Base-by-base conservation (phyloP, 2,888 invertebrate species). In the Tuta absoluta region DNA sequence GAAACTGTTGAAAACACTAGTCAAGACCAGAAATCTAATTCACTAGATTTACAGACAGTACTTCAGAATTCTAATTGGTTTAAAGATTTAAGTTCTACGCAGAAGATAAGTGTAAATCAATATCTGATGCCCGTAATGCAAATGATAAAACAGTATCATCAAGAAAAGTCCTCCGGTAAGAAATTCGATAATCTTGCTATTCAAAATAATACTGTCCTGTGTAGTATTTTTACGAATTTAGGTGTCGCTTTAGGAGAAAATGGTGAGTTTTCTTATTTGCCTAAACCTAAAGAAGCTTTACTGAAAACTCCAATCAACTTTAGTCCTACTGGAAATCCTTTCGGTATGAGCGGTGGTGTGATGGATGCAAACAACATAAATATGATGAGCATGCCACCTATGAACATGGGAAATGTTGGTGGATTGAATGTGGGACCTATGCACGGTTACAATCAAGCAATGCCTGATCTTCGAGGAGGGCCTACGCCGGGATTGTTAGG, bases 21-120 rank as follows among this genome's bases (percentile, higher is more conserved):
- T 67, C 76, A 74, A 71, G 89, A 89, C 45, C 80, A 73, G 66
- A 85, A 91, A 83, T 62, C 85, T 69, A 84, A 85, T 70, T 72
- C 84, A 21, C 81, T 89, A 66, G 93, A 95, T 77, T 90, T 94
- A 67, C 94, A 95, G 80, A 93, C 92, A 67, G 82, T 95, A 70
- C 81, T 95, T 62, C 95, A 95, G 81, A 93, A 92, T 75, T 95
- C 95, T 0, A 92, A 91, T 64, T 95, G 95, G 93, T 95, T 95
- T 76, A 94, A 94, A 78, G 94, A 94, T 68, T 85, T 95, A 58
- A 95, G 95, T 72, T 94, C 94, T 64, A 95, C 94, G 69, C 94
- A 94, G 77, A 95, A 95, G 84, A 93, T 95, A 71, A 93, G 94
- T 83, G 93, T 95, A 0, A 95, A 95, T 77, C 94, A 95, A 75